Evolutionary conservation across 2,888 invertebrate species (phyloP).

Genomic region (Drosophila vallismaia): DNA sequence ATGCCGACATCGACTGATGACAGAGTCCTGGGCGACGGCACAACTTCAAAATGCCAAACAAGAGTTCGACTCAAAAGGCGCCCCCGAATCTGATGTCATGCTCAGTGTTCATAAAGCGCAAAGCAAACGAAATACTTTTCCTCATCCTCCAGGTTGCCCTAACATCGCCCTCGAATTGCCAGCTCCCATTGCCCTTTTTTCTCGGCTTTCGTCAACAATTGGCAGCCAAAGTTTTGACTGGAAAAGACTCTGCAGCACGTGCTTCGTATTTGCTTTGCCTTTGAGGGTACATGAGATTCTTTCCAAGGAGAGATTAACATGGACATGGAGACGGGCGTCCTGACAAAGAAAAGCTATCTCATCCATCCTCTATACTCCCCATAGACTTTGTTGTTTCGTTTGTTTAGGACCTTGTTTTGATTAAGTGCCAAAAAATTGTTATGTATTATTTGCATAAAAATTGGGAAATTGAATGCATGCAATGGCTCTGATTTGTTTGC

Average conservation of each 20-base stretch:
- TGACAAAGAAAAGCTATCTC: conserved; percentile 17
- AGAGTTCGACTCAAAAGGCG: conserved; percentile 28
- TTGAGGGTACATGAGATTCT: conserved; percentile 40
- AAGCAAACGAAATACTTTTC: conserved; percentile 47
- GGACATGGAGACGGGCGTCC: conserved; percentile 9
- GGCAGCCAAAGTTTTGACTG: conserved; percentile 48
- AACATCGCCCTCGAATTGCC: neutral
- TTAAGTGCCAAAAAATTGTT: conserved; percentile 65
- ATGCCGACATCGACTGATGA: conserved; percentile 39
- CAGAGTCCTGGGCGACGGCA: conserved; percentile 31
- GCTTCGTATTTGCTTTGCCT: conserved; percentile 46
- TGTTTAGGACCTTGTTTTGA: conserved; percentile 73
- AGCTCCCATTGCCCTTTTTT: conserved; percentile 19
- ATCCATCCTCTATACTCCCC: conserved; percentile 12
- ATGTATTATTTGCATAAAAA: conserved; percentile 62
- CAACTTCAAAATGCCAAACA: conserved; percentile 48
- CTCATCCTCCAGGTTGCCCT: conserved; percentile 7
- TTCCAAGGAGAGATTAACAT: conserved; percentile 19
- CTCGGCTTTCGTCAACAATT: conserved; percentile 49
- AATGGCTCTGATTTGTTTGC: conserved; percentile 63
- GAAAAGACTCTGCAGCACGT: conserved; percentile 54
- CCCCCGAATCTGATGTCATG: conserved; percentile 69
- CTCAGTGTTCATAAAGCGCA: conserved; percentile 52
- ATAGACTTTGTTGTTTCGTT: conserved; percentile 46
- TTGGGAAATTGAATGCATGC: conserved; percentile 55